These are phyloP conservation scores for Wiebesia pumilae DNA, from an alignment of 1,140 invertebrate species.

Conservation along the genomic window DNA sequence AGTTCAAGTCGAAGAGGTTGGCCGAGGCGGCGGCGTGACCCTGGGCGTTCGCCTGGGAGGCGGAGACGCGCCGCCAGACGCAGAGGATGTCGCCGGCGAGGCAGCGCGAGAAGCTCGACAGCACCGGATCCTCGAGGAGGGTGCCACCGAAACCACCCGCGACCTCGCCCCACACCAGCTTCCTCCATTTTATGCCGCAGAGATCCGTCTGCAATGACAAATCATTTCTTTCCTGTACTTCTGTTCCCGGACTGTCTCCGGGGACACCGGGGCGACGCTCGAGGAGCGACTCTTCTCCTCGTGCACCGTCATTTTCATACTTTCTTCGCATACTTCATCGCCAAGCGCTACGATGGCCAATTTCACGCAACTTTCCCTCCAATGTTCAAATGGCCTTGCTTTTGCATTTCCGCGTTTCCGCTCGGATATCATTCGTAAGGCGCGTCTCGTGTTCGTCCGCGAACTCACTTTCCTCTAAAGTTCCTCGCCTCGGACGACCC, in stretches of 20 bases:
- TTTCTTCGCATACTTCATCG: too few species aligned
- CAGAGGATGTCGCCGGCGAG: conserved; percentile 95
- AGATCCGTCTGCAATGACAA: conserved; percentile 89
- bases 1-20: conserved; percentile 78
- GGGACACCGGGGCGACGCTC: background rate
- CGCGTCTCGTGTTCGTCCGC: too few species aligned
- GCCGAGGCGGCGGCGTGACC: conserved; percentile 74
- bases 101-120: conserved; percentile 94
- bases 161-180: conserved; percentile 88
- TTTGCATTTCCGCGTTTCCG: too few species aligned
- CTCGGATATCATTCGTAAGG: too few species aligned
- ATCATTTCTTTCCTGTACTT: background rate
- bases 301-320: too few species aligned
- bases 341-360: too few species aligned
- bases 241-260: too few species aligned
- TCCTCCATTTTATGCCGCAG: conserved; percentile 99
- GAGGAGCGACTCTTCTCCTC: background rate
- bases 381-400: too few species aligned
- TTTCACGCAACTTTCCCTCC: too few species aligned
- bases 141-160: conserved; percentile 77
- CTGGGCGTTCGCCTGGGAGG: conserved; percentile 72
- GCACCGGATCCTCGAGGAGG: conserved; percentile 93
- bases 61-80: conserved; percentile 92
- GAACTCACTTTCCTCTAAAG: too few species aligned
- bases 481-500: too few species aligned